Evolutionary conservation across 2,888 invertebrate species (phyloP).

Genomic region (Drosophila gaucha): DNA sequence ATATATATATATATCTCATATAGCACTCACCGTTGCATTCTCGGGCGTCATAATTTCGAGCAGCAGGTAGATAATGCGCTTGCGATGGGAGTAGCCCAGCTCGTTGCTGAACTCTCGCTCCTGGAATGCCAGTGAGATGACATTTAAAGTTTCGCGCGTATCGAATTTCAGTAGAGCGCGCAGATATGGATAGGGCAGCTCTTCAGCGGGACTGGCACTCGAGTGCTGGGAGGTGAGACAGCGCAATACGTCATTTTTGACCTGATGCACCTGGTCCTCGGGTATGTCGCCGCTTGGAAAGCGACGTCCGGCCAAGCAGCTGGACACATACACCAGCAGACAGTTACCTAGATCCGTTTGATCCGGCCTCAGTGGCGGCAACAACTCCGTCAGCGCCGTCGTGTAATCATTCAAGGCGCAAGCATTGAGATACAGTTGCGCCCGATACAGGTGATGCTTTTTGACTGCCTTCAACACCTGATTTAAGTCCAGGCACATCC

Average conservation of each 20-base stretch:
- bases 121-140: conserved; percentile 93
- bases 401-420: conserved; percentile 91
- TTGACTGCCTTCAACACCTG: conserved; percentile 86
- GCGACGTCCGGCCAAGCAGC: conserved; percentile 93
- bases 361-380: conserved; percentile 86
- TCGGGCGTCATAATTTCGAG: conserved; percentile 89
- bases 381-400: conserved; percentile 89
- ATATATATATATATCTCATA: neutral
- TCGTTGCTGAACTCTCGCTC: conserved; percentile 91
- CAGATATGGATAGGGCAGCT: conserved; percentile 89
- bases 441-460: conserved; percentile 82
- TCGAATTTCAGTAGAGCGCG: conserved; percentile 92
- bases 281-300: conserved; percentile 92
- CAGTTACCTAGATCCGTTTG: conserved; percentile 90
- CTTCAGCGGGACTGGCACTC: conserved; percentile 87
- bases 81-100: conserved; percentile 89
- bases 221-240: conserved; percentile 90
- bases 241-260: conserved; percentile 90
- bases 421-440: conserved; percentile 90
- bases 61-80: conserved; percentile 91
- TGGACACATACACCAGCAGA: conserved; percentile 93
- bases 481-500: conserved; percentile 91
- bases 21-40: conserved; percentile 87
- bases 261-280: conserved; percentile 87
- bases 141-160: conserved; percentile 93